These are phyloP conservation scores for Neotoma lepida DNA, from an alignment of 2,113 vertebrate genomes.

Conservation along the genomic window DNA sequence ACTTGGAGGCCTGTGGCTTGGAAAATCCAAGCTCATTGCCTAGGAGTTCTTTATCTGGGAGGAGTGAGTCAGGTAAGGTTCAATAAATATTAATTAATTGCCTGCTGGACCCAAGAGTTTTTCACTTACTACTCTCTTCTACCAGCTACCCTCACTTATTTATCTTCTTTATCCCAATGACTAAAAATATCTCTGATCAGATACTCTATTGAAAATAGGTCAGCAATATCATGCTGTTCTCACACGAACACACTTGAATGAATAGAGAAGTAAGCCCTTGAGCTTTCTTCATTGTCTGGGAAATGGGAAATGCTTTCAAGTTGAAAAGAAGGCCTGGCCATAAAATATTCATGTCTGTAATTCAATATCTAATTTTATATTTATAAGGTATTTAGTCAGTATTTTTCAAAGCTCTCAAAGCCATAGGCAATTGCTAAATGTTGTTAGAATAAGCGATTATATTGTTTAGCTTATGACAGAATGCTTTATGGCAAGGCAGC, in stretches of 20 bases:
- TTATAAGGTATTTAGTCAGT: conserved; percentile 71
- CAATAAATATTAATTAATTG: background rate
- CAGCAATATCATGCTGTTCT: background rate
- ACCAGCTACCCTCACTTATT: background rate
- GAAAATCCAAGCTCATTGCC: background rate
- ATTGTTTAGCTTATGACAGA: conserved; percentile 34
- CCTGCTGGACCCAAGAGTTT: background rate
- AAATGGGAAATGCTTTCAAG: conserved; percentile 27
- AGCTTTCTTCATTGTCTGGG: conserved; percentile 10
- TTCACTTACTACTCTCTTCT: background rate
- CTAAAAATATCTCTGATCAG: conserved; percentile 43
- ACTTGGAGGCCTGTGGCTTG: background rate
- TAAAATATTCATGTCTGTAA: conserved; percentile 66
- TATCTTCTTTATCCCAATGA: conserved; percentile 36
- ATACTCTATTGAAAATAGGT: background rate
- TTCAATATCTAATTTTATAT: conserved; percentile 68
- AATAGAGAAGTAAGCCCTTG: conserved; percentile 30
- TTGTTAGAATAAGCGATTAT: conserved; percentile 34
- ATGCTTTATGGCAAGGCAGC: conserved; percentile 19
- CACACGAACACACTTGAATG: conserved; percentile 39
- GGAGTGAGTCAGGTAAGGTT: background rate
- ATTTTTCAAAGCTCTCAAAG: conserved; percentile 54
- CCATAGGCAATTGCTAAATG: conserved; percentile 42
- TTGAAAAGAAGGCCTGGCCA: conserved; percentile 21
- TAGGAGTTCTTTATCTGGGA: background rate